These are phyloP conservation scores for Aricia artaxerxes DNA, from an alignment of 2,888 invertebrate genomes.

Conservation along the genomic window DNA sequence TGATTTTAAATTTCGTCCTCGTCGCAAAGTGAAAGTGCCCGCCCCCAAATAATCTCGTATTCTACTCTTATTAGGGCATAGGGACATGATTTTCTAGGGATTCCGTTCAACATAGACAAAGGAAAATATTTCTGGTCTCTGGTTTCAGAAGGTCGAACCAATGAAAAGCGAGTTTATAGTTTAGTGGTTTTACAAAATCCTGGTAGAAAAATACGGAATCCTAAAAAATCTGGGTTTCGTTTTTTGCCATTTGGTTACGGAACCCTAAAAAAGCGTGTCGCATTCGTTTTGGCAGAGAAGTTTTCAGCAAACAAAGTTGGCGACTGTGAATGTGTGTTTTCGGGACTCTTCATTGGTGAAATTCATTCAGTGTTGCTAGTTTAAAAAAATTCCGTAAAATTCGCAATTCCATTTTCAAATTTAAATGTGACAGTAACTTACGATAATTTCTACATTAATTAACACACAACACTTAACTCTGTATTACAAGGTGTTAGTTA, in stretches of 20 bases:
- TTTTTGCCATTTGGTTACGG: too few species aligned
- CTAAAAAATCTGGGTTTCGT: too few species aligned
- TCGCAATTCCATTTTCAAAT: neutral
- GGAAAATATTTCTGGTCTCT: too few species aligned
- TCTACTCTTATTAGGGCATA: conserved; percentile 3
- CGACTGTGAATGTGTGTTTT: too few species aligned
- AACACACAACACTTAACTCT: neutral
- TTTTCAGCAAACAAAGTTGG: too few species aligned
- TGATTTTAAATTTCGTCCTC: neutral
- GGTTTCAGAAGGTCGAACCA: too few species aligned
- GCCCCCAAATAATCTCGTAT: neutral
- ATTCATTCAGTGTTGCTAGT: neutral
- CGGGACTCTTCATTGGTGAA: neutral
- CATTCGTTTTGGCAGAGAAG: too few species aligned
- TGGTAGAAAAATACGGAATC: neutral
- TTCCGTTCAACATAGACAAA: too few species aligned
- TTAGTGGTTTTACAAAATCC: neutral
- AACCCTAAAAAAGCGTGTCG: too few species aligned
- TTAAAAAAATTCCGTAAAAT: neutral
- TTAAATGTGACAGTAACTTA: neutral
- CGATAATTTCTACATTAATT: neutral
- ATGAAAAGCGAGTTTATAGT: neutral
- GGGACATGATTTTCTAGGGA: neutral
- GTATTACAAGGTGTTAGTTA: neutral
- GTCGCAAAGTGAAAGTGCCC: neutral